Percentiles rank a stretch among this genome's conserved stretches.
Evolutionary conservation across 2,797 vertebrate genomes (phyloP).

Genomic region (Loriculus beryllinus): DNA sequence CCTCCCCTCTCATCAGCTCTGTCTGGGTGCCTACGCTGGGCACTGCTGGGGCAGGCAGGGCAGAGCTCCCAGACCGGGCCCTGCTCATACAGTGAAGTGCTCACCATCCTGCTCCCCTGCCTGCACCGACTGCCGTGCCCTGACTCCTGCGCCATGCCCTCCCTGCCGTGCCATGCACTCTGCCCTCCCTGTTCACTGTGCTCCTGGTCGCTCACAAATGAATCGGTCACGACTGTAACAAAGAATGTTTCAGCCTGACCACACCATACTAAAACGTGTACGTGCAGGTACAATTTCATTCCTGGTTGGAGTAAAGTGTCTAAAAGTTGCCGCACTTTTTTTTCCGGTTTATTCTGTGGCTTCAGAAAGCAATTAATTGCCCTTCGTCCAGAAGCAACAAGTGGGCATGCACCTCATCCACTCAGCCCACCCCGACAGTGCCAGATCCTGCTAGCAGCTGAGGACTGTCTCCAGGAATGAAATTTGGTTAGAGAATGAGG

Average conservation of each 20-base stretch:
- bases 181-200: too few species aligned
- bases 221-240: background rate
- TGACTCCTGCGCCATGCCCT: too few species aligned
- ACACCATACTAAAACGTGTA: accelerated
- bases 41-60: too few species aligned
- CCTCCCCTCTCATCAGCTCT: too few species aligned
- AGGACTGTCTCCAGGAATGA: background rate
- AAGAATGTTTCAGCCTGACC: background rate
- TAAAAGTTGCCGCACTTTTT: background rate
- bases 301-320: background rate
- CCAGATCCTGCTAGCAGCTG: background rate
- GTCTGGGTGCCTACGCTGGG: too few species aligned
- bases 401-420: background rate
- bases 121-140: too few species aligned
- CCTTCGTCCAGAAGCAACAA: background rate
- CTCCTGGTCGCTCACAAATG: background rate
- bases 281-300: background rate
- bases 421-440: too few species aligned
- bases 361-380: background rate
- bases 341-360: background rate
- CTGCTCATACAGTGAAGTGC: too few species aligned
- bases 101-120: too few species aligned
- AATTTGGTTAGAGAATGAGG: background rate
- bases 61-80: too few species aligned
- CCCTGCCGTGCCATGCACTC: too few species aligned